These are phyloP conservation scores for Bos indicus DNA, from an alignment of 2,113 vertebrate genomes.

Conservation along the genomic window DNA sequence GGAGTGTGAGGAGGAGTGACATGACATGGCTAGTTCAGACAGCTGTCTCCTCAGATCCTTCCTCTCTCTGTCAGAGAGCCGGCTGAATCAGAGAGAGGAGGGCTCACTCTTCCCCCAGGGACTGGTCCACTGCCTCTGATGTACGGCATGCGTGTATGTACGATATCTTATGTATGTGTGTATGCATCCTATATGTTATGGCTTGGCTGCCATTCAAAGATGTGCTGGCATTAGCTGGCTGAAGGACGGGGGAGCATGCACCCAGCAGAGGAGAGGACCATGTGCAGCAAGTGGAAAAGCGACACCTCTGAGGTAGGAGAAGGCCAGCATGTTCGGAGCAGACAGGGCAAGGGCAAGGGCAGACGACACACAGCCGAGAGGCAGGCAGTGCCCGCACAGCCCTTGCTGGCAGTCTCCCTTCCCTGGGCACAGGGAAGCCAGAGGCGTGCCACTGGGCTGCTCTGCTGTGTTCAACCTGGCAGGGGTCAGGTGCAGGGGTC, in stretches of 20 bases:
- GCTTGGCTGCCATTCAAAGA: background rate
- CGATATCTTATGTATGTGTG: background rate
- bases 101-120: accelerated
- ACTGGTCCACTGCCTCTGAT: background rate
- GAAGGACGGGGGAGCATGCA: background rate
- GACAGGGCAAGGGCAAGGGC: accelerated
- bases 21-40: background rate
- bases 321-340: background rate
- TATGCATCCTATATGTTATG: background rate
- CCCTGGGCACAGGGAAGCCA: background rate
- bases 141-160: background rate
- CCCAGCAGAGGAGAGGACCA: background rate
- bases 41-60: background rate
- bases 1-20: background rate
- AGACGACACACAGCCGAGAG: background rate
- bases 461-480: background rate
- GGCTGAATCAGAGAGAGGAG: background rate
- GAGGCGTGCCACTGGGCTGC: background rate
- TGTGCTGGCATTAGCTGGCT: background rate
- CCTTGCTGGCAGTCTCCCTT: background rate
- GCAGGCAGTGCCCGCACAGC: background rate
- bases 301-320: background rate
- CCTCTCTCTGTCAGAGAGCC: background rate
- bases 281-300: background rate
- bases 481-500: background rate